Evolutionary conservation across 2,888 invertebrate genomes (phyloP).

Genomic region (Morpho deidamia): DNA sequence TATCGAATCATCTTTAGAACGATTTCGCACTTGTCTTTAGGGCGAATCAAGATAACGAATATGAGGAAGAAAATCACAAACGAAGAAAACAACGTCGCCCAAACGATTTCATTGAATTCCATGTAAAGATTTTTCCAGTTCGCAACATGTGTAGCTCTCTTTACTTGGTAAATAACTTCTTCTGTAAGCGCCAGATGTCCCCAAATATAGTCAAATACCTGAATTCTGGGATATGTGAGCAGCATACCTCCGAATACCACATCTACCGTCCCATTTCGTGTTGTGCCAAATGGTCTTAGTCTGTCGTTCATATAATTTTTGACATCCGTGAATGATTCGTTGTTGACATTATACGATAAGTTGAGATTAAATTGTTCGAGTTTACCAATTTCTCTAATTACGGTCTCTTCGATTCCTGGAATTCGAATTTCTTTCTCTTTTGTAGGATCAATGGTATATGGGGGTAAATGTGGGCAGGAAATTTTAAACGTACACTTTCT

Average conservation of each 20-base stretch:
- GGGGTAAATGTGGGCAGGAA: slow-evolving; percentile 42
- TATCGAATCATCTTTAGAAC: slow-evolving; percentile 35
- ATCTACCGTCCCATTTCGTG: slow-evolving; percentile 31
- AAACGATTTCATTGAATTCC: slow-evolving; percentile 37
- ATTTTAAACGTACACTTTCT: slow-evolving; percentile 43
- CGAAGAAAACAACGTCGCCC: slow-evolving; percentile 33
- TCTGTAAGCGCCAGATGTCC: slow-evolving; percentile 39
- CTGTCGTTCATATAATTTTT: slow-evolving; percentile 28
- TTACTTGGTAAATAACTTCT: slow-evolving; percentile 38
- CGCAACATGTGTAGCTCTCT: slow-evolving; percentile 31
- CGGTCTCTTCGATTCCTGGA: slow-evolving; percentile 30
- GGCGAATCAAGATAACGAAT: slow-evolving; percentile 24
- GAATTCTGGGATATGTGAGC: slow-evolving; percentile 29
- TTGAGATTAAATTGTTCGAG: slow-evolving; percentile 40
- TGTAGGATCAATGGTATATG: slow-evolving; percentile 34
- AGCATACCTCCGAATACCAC: slow-evolving; percentile 31
- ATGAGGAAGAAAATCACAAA: slow-evolving; percentile 32
- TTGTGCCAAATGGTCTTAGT: slow-evolving; percentile 30
- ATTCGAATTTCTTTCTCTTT: neutral
- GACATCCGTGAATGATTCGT: slow-evolving; percentile 26
- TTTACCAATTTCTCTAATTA: slow-evolving; percentile 37
- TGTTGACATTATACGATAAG: slow-evolving; percentile 28
- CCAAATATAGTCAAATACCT: slow-evolving; percentile 35
- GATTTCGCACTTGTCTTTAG: slow-evolving; percentile 32
- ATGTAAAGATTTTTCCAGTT: slow-evolving; percentile 39